Base-by-base conservation (phyloP, 1,140 invertebrate genomes). In the Drosophila trapezifrons region DNA sequence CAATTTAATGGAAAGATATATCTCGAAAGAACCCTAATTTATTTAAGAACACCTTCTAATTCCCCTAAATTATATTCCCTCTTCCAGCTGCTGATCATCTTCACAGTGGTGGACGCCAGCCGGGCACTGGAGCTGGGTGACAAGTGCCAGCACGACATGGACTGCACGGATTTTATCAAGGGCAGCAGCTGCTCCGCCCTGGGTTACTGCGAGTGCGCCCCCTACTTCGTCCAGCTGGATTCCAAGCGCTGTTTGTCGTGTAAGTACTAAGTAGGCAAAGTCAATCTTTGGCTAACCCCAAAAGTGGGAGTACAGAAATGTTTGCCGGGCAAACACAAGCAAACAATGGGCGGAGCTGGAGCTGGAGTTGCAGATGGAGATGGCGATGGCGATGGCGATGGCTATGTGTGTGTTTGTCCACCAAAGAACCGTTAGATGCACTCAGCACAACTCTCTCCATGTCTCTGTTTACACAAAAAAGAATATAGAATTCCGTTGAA, bases 171-270 rank as follows among this genome's bases (percentile, higher is more conserved):
- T 76, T 91, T 90, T 59, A 92, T 92, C 60, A 92, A 92, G 82
- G 91, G 91, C 60, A 92, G 90, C 65, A 78, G 80, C 64, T 92
- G 91, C 72, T 92, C 91, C 45, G 81, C 90, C 9, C 56, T 55
- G 64, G 95, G 95, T 47, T 92, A 93, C 80, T 96, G 95, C 90
- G 93, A 93, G 29, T 96, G 95, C 90, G 93, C 94, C 76, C 94
- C 95, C 27, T 96, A 94, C 83, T 95, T 93, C 85, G 95, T 95
- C 3, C 93, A 93, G 78, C 93, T 94, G 82, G 95, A 96, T 89
- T 92, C 92, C 43, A 95, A 94, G 20, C 92, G 91, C 37, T 96
- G 95, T 92, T 91, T 96, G 74, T 94, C 95, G 92, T 95, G 95
- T 95, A 92, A 95, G 95, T 94, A 54, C 79, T 95, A 92, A 95